Evolutionary conservation across 1,140 invertebrate genomes (phyloP), one percentile per base, ranked within the genome.

Genomic region (Thereuonema tuberculata): DNA sequence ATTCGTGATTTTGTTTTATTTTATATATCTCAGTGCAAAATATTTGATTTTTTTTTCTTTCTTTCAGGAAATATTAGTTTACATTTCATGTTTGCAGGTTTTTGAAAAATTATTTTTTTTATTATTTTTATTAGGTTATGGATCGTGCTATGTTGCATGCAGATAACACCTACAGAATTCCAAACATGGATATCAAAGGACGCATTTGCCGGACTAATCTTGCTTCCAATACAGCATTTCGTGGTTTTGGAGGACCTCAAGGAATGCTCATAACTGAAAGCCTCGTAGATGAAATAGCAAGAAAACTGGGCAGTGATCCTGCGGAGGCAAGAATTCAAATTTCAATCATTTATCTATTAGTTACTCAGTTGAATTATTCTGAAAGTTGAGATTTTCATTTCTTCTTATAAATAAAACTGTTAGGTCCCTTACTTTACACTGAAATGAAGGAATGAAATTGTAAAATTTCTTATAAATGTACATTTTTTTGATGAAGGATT

Each of bases 241-340:
- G 90, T 64, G 90, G 89, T 17, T 93, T 93, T 69, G 89, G 90
- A 15, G 89, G 84, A 0, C 90, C 90, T 0, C 90, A 93, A 64
- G 89, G 85, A 27, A 93, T 93, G 89, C 84, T 90, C 68, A 77
- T 82, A 1, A 82, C 79, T 0, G 91, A 95, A 75, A 82, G 78
- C 62, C 83, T 90, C 47, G 78, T 91, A 24, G 75, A 83, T 52
- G 81, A 88, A 64, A 78, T 93, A 21, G 88, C 90, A 2, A 77
- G 81, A 49, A 80, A 79, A 65, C 71, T 91, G 17, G 76, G 79
- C 1, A 80, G 81, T 54, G 80, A 84, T 69, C 67, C 78, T 12
- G 70, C 76, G 9, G 68, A 76, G 65, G 78, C 80, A 67, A 5
- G 17, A 20, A 5, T 24, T 50, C 23, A 20, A n/a, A n/a, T n/a